Evolutionary conservation across 2,888 invertebrate genomes (phyloP).

Genomic region (Ephialtes manifestator): DNA sequence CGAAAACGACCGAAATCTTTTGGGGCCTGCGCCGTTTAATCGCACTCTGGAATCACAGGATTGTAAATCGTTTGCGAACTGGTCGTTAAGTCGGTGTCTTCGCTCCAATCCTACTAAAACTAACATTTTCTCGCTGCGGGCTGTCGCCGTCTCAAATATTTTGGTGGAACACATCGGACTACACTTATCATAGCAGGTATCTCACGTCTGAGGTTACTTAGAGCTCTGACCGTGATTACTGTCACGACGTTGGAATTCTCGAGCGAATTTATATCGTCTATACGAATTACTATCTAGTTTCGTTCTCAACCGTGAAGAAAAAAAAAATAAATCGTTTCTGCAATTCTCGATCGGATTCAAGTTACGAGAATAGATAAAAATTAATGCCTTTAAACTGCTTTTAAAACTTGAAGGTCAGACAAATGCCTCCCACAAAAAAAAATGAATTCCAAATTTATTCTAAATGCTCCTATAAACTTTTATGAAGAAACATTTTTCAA

Average conservation of each 20-base stretch:
- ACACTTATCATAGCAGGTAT: conserved; percentile 16
- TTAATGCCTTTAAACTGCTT: not conserved
- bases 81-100: conserved; percentile 71
- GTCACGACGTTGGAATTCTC: conserved; percentile 33
- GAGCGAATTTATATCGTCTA: conserved; percentile 32
- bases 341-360: conserved; percentile 6
- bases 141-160: conserved; percentile 7
- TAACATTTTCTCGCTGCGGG: conserved; percentile 54
- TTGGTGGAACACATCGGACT: conserved; percentile 15
- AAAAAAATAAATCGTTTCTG: not conserved
- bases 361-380: not conserved
- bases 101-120: conserved; percentile 77
- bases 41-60: conserved; percentile 73
- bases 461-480: no score
- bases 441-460: no score
- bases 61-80: conserved; percentile 77
- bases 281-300: conserved; percentile 29
- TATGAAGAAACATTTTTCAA: no score
- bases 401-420: no score
- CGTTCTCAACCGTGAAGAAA: not conserved
- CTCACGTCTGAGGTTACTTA: conserved; percentile 17
- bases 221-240: conserved; percentile 28
- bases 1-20: conserved; percentile 3
- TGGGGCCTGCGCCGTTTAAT: conserved; percentile 57
- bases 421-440: no score